Conservation (phyloP, 2,888 invertebrate genomes). For the Hermodice carunculata region DNA sequence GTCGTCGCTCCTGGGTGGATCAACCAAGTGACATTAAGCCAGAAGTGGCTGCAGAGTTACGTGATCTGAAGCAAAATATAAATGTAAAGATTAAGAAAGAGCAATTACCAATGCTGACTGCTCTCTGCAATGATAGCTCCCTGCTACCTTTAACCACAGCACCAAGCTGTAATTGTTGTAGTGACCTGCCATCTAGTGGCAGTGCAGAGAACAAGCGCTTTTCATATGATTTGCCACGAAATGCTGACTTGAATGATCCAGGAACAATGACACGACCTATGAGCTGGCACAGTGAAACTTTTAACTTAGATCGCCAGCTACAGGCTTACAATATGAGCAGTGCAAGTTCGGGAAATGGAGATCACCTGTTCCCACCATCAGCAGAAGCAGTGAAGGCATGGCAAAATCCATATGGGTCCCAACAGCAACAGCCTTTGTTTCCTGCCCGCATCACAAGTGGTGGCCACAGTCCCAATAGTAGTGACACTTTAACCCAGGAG, state of each 20-base stretch:
- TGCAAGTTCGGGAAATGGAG: background rate
- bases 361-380: too few relatives aligned
- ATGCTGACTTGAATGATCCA: conserved; percentile 22
- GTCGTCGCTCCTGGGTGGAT: too few relatives aligned
- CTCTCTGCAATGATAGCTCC: conserved; percentile 92
- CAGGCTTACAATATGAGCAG: background rate
- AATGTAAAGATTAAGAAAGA: too few relatives aligned
- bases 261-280: conserved; percentile 56
- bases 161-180: conserved; percentile 36
- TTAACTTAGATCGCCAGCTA: conserved; percentile 53
- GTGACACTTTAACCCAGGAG: conserved; percentile 18
- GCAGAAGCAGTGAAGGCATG: too few relatives aligned
- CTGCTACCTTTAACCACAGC: conserved; percentile 72
- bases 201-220: conserved; percentile 51
- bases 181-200: conserved; percentile 37
- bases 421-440: conserved; percentile 17
- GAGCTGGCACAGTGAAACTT: conserved; percentile 65
- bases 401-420: too few relatives aligned
- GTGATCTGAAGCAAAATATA: conserved; percentile 49
- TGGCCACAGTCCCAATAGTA: conserved; percentile 31
- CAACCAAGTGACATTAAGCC: conserved; percentile 20
- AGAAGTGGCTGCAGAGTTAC: conserved; percentile 51
- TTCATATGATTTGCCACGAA: conserved; percentile 54
- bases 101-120: conserved; percentile 87
- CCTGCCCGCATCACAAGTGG: conserved; percentile 24